phyloP scores from a whole-genome alignment of 2,888 invertebrate species.

The Lasioglossum oenotherae region DNA sequence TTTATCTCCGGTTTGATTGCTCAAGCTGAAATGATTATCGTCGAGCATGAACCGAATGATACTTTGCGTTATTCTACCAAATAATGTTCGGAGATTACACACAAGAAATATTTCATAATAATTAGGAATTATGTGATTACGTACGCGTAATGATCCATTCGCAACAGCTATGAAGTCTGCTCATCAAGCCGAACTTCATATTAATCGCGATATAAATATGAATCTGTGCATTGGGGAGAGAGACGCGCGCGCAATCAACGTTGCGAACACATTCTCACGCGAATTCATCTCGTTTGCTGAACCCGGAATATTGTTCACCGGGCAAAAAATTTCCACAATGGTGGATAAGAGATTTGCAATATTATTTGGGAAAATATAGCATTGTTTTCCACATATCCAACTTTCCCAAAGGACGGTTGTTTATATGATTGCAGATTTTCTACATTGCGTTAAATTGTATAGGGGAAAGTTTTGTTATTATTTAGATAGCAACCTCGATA shows the following conservation, averaged over 20 bases:
- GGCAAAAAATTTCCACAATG: background rate
- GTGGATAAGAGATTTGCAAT: too few species aligned
- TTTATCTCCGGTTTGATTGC: background rate
- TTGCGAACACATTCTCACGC: background rate
- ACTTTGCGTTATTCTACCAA: background rate
- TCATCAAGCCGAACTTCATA: background rate
- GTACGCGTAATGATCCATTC: background rate
- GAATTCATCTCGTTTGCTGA: background rate
- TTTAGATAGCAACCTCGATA: too few species aligned
- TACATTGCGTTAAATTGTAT: too few species aligned
- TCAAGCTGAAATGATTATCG: background rate
- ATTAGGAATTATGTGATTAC: background rate
- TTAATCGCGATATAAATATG: slow-evolving; percentile 5
- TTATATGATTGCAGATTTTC: too few species aligned
- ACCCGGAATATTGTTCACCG: background rate
- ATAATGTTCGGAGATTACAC: background rate
- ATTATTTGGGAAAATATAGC: too few species aligned
- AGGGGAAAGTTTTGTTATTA: too few species aligned
- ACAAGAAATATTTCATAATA: background rate
- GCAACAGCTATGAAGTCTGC: background rate
- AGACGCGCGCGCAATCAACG: slow-evolving; percentile 10
- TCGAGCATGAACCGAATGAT: background rate
- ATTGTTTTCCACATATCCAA: too few species aligned
- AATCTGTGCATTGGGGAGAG: slow-evolving; percentile 4
- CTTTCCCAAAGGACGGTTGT: too few species aligned